These are phyloP conservation scores for Echeneis naucrates DNA, from an alignment of 2,797 vertebrate genomes.

Conservation along the genomic window DNA sequence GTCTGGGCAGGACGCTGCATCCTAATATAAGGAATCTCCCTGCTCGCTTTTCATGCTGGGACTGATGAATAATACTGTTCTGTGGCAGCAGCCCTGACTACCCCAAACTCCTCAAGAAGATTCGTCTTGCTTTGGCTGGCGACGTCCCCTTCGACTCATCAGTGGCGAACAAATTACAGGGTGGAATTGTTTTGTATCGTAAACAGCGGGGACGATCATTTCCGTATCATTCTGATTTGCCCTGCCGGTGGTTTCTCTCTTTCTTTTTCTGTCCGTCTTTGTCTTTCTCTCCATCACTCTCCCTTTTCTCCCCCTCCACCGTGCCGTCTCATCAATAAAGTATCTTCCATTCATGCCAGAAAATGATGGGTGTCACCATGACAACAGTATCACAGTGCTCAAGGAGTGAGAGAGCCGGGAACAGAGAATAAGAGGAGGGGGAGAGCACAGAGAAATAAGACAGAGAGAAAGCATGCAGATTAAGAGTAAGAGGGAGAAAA, in stretches of 20 bases:
- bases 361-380: slow-evolving; percentile 88
- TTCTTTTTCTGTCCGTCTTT: slow-evolving; percentile 54
- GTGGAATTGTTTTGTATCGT: slow-evolving; percentile 67
- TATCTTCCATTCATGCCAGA: slow-evolving; percentile 86
- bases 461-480: slow-evolving; percentile 32
- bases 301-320: slow-evolving; percentile 68
- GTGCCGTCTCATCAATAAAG: slow-evolving; percentile 85
- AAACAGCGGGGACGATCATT: slow-evolving; percentile 65
- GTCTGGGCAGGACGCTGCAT: slow-evolving; percentile 33
- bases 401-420: slow-evolving; percentile 68
- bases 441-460: slow-evolving; percentile 21
- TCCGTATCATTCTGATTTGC: slow-evolving; percentile 65
- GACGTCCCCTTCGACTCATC: slow-evolving; percentile 54
- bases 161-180: slow-evolving; percentile 55
- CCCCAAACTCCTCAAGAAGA: slow-evolving; percentile 49
- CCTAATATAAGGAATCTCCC: slow-evolving; percentile 67
- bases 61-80: slow-evolving; percentile 54
- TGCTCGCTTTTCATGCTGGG: slow-evolving; percentile 34
- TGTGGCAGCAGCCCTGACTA: slow-evolving; percentile 37
- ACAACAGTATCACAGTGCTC: slow-evolving; percentile 85
- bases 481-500: slow-evolving; percentile 20
- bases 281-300: slow-evolving; percentile 60
- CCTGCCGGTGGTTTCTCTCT: slow-evolving; percentile 46
- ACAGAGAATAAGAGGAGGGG: slow-evolving; percentile 34
- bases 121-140: slow-evolving; percentile 26